Conservation (phyloP, 2,113 vertebrate species). For the Thryonomys swinderianus region DNA sequence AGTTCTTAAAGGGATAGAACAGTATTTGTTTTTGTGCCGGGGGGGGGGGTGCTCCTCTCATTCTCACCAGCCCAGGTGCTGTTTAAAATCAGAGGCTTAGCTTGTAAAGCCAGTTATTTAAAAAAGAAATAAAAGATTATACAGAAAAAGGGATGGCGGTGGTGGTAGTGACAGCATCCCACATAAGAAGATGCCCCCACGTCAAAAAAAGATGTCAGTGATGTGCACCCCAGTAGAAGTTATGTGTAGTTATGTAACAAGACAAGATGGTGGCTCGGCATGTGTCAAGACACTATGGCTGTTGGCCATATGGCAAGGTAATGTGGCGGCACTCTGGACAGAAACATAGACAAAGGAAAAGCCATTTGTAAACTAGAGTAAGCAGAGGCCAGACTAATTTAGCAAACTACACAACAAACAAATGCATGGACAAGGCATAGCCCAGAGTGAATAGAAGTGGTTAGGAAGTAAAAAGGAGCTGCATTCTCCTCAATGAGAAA, state of each 20-base stretch:
- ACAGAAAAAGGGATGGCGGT: neutral
- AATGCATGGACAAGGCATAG: neutral
- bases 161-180: neutral
- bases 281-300: neutral
- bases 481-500: neutral
- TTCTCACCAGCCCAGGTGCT: neutral
- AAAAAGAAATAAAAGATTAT: neutral
- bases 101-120: neutral
- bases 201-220: neutral
- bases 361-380: neutral
- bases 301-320: neutral
- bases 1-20: neutral
- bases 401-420: neutral
- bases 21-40: too few species aligned
- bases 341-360: neutral
- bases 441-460: neutral
- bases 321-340: neutral
- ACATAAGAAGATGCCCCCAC: too few species aligned
- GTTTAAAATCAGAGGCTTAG: neutral
- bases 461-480: neutral
- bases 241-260: neutral
- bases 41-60: neutral
- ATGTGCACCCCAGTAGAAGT: neutral
- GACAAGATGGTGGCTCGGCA: neutral
- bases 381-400: neutral